phyloP scores from a whole-genome alignment of 1,140 invertebrate genomes.

The Drosophila mojavensis region DNA sequence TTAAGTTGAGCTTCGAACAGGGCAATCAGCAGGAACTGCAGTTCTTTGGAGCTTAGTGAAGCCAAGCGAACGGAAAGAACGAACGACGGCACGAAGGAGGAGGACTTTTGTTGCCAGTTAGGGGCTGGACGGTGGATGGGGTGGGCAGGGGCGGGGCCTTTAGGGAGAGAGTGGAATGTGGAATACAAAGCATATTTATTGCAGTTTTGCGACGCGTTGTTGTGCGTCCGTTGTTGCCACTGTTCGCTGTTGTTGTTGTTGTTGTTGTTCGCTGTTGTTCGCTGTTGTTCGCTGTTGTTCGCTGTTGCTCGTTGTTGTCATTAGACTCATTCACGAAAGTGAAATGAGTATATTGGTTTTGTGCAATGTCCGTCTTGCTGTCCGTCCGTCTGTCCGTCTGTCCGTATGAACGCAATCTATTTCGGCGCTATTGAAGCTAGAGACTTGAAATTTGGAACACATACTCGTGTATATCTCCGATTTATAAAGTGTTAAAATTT shows the following conservation, averaged over 20 bases:
- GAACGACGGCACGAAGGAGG: neutral
- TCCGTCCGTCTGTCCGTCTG: too few relatives aligned
- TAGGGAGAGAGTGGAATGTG: neutral
- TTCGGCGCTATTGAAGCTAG: too few relatives aligned
- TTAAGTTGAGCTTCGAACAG: constrained; percentile 7
- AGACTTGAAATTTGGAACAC: too few relatives aligned
- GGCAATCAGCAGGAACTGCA: neutral
- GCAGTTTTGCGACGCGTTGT: constrained; percentile 17
- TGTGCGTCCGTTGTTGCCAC: constrained; percentile 16
- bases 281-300: too few relatives aligned
- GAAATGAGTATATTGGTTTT: too few relatives aligned
- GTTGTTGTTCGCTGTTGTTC: too few relatives aligned
- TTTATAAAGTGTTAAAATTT: too few relatives aligned
- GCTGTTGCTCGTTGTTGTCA: too few relatives aligned
- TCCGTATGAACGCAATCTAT: too few relatives aligned
- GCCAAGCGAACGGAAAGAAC: constrained; percentile 4
- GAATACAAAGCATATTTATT: constrained; percentile 54
- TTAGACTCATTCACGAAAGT: too few relatives aligned
- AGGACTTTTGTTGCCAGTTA: neutral
- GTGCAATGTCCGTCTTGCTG: too few relatives aligned
- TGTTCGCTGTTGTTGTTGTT: constrained; percentile 19
- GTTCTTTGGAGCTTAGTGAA: constrained; percentile 4
- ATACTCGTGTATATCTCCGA: too few relatives aligned
- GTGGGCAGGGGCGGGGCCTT: neutral
- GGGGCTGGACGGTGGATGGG: neutral